These are phyloP conservation scores for Fopius arisanus DNA, from an alignment of 1,140 invertebrate species.

Conservation along the genomic window DNA sequence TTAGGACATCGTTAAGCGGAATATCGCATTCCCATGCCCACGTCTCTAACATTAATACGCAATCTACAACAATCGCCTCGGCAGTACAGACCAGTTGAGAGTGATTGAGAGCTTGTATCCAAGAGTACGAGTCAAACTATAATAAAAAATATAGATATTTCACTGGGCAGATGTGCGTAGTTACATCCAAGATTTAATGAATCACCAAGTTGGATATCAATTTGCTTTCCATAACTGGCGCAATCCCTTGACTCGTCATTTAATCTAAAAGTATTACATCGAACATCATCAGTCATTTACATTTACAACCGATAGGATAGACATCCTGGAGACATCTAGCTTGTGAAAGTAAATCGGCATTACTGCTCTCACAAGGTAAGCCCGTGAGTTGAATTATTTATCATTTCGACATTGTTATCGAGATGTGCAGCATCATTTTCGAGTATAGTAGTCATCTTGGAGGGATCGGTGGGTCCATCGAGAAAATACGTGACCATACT, in stretches of 20 bases:
- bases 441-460: slow-evolving; percentile 23
- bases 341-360: not conserved
- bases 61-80: not conserved
- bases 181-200: not conserved
- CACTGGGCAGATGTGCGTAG: not conserved
- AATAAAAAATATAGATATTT: not conserved
- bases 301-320: too few relatives aligned
- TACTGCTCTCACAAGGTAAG: not conserved
- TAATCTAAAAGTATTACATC: not conserved
- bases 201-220: not conserved
- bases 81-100: not conserved
- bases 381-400: not conserved
- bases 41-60: not conserved
- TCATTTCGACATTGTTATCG: slow-evolving; percentile 20
- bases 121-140: not conserved
- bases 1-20: not conserved
- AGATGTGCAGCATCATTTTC: slow-evolving; percentile 31
- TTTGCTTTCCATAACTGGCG: not conserved
- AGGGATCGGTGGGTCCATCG: slow-evolving; percentile 62
- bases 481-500: slow-evolving; percentile 94
- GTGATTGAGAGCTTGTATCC: not conserved
- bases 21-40: not conserved
- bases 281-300: too few relatives aligned
- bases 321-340: too few relatives aligned
- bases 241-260: not conserved